A percentile compares a stretch with the other conserved stretches of the same genome.
phyloP scores from a whole-genome alignment of 1,140 invertebrate genomes.

The Aplysia californica region DNA sequence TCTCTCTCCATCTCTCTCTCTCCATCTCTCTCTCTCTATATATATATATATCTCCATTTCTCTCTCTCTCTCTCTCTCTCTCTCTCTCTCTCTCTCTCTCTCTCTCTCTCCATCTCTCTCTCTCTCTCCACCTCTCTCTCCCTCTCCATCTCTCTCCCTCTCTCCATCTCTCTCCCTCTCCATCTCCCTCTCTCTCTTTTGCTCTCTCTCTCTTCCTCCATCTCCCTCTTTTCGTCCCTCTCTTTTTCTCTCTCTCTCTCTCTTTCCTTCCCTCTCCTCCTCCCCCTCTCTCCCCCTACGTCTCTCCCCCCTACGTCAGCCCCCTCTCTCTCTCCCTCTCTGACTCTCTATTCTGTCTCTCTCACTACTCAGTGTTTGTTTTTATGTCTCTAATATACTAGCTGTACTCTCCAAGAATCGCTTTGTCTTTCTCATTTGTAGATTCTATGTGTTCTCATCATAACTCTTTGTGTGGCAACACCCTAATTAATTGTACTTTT shows the following conservation, averaged over 20 bases:
- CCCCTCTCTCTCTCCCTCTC: neutral
- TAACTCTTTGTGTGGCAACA: neutral
- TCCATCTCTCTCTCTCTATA: neutral
- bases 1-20: neutral
- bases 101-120: neutral
- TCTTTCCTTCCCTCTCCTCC: neutral
- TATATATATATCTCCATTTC: no score
- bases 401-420: no score
- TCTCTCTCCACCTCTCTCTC: neutral
- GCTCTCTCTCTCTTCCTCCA: neutral
- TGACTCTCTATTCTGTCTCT: neutral
- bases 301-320: neutral
- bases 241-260: neutral
- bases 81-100: neutral
- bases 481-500: no score
- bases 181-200: neutral
- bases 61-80: neutral
- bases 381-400: neutral
- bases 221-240: neutral
- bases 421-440: neutral
- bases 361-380: neutral
- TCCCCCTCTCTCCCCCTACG: neutral
- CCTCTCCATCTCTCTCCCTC: neutral
- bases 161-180: neutral
- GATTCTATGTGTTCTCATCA: neutral